Base-by-base conservation (phyloP, 2,888 invertebrate genomes). In the Argyra leucocephala region DNA sequence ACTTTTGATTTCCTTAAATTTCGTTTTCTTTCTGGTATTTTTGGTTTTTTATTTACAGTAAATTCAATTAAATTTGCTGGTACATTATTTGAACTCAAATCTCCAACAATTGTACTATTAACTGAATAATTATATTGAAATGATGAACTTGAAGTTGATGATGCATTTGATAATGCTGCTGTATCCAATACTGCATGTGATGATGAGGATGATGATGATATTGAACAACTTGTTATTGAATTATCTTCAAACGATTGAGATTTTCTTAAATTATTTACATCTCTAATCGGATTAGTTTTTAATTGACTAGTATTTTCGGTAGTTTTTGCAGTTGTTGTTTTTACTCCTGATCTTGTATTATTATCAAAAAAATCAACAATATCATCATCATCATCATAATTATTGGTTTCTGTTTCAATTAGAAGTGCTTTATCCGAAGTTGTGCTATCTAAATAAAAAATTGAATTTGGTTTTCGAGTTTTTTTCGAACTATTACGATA, bases 121-220 rank as follows among this genome's bases (percentile, higher is more conserved):
- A 48, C 48, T 48, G 48, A 48, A 48, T 48, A 48, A 48, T 48
- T 18, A 48, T 48, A 48, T 48, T 48, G 48, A 48, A 48, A 48
- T 48, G 48, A 48, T 48, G 48, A 48, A 48, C 48, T 48, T 48
- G 48, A 48, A 18, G 48, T 48, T 15, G 48, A 48, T 18, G 48
- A 48, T 18, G 48, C 15, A 18, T 15, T 18, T 48, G 48, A 18
- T 48, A 18, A 2, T 18, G 5, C 18, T 5, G 5, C 18, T 18
- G 48, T 18, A 10, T 2, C 10, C 12, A 31, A 6, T 10, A 31
- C 12, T 31, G 31, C 7, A 31, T 31, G 12, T 48, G 48, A 18
- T 18, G 18, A 15, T 18, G 48, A 48, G 12, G 48, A 48, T 18
- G 12, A 18, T 48, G 48, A 12, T 15, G n/a, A n/a, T 18, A 18